phyloP scores from a whole-genome alignment of 2,888 invertebrate genomes.

The Microctonus hyperodae region DNA sequence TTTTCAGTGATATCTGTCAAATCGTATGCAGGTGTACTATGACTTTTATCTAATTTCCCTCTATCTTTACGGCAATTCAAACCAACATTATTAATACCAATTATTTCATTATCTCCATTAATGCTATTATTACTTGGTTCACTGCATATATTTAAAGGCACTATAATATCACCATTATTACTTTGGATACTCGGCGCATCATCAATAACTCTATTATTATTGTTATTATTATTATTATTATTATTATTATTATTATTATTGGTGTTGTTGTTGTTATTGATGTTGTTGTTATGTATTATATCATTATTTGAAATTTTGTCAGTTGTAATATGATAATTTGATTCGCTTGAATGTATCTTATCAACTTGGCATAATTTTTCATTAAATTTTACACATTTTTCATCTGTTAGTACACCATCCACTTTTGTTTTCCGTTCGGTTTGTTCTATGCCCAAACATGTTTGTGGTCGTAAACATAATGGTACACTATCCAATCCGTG shows the following conservation, averaged over 20 bases:
- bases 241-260: too few species aligned
- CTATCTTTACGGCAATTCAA: conserved; percentile 53
- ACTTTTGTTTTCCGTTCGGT: conserved; percentile 46
- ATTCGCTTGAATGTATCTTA: conserved; percentile 26
- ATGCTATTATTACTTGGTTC: conserved; percentile 23
- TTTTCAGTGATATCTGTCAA: conserved; percentile 60
- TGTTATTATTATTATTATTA: conserved; percentile 22
- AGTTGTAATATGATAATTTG: conserved; percentile 35
- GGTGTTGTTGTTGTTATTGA: too few species aligned
- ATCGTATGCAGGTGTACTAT: conserved; percentile 85
- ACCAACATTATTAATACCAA: conserved; percentile 16
- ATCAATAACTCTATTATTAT: conserved; percentile 32
- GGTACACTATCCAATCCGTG: conserved; percentile 75
- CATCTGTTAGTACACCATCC: conserved; percentile 44
- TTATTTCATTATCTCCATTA: conserved; percentile 22
- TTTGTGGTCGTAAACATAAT: conserved; percentile 68
- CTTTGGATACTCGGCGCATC: conserved; percentile 7
- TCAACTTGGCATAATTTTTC: conserved; percentile 40
- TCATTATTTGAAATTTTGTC: conserved; percentile 39
- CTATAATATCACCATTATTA: conserved; percentile 38
- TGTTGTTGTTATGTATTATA: conserved; percentile 43
- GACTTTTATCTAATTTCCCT: conserved; percentile 78
- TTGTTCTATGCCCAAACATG: conserved; percentile 68
- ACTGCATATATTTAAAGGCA: conserved; percentile 39
- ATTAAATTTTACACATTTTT: conserved; percentile 52